phyloP scores from a whole-genome alignment of 2,113 vertebrate species.

The Tetraodon nigroviridis region DNA sequence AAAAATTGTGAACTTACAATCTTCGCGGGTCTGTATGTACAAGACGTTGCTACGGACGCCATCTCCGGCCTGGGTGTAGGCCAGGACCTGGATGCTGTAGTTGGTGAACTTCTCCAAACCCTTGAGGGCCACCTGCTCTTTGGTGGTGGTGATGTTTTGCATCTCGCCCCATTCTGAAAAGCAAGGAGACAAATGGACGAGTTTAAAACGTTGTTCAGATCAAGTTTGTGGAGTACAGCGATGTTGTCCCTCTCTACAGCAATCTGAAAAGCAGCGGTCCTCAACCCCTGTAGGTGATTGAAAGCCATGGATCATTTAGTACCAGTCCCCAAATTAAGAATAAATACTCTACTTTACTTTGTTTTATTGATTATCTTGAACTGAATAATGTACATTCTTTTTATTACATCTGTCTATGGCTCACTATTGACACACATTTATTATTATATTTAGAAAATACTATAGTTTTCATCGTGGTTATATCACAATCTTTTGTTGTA shows the following conservation, averaged over 20 bases:
- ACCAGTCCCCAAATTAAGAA: too few relatives aligned
- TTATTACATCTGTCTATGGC: too few relatives aligned
- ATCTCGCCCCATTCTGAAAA: conserved; percentile 93
- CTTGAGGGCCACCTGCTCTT: conserved; percentile 89
- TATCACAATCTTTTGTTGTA: too few relatives aligned
- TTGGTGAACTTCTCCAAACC: conserved; percentile 98
- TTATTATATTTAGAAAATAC: too few relatives aligned
- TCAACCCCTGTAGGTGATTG: too few relatives aligned
- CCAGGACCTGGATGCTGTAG: conserved; percentile 96
- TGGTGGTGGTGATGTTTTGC: conserved; percentile 94
- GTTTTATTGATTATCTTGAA: too few relatives aligned
- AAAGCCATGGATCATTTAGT: too few relatives aligned
- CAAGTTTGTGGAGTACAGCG: not conserved
- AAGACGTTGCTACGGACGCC: conserved; percentile 89
- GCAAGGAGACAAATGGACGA: conserved; percentile 3
- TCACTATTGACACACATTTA: too few relatives aligned
- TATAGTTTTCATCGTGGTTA: too few relatives aligned
- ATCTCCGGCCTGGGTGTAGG: conserved; percentile 93
- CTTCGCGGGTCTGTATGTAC: conserved; percentile 94
- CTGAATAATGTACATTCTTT: too few relatives aligned
- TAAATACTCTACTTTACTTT: too few relatives aligned
- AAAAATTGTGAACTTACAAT: conserved; percentile 75
- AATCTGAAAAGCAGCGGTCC: too few relatives aligned
- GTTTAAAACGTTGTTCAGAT: not conserved
- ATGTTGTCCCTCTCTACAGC: not conserved